Conservation (phyloP, 2,888 invertebrate species). For the Cerastis rubricosa region DNA sequence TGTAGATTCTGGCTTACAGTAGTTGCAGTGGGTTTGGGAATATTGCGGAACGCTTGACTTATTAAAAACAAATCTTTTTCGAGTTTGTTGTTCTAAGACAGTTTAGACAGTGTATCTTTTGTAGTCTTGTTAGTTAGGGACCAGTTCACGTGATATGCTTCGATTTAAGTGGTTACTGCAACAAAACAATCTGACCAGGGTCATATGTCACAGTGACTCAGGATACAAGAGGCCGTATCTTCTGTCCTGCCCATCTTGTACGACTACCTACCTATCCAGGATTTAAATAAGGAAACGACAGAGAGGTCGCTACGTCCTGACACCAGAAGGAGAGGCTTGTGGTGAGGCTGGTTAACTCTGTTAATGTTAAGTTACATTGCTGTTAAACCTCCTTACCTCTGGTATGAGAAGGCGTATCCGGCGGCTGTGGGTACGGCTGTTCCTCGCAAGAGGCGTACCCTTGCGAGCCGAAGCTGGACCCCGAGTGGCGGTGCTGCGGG, state of each 20-base stretch:
- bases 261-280: not conserved
- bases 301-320: not conserved
- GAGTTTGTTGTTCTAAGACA: not conserved
- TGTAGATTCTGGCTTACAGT: too few relatives aligned
- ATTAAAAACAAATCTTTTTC: too few relatives aligned
- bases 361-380: not conserved
- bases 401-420: slow-evolving; percentile 91
- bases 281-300: not conserved
- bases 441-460: slow-evolving; percentile 95
- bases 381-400: slow-evolving; percentile 77
- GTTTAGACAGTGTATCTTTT: not conserved
- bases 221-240: not conserved
- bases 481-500: slow-evolving; percentile 93
- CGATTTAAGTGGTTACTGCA: not conserved
- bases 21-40: too few relatives aligned
- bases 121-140: not conserved
- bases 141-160: not conserved
- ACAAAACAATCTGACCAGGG: not conserved
- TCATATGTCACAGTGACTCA: not conserved
- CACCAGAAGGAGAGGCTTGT: not conserved
- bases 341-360: not conserved
- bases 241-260: not conserved
- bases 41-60: too few relatives aligned
- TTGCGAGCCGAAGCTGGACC: slow-evolving; percentile 94
- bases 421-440: slow-evolving; percentile 92